Percentiles rank a stretch among this genome's conserved stretches.
Evolutionary conservation across 2,888 invertebrate genomes (phyloP).

Genomic region (Ophion obscuratus): DNA sequence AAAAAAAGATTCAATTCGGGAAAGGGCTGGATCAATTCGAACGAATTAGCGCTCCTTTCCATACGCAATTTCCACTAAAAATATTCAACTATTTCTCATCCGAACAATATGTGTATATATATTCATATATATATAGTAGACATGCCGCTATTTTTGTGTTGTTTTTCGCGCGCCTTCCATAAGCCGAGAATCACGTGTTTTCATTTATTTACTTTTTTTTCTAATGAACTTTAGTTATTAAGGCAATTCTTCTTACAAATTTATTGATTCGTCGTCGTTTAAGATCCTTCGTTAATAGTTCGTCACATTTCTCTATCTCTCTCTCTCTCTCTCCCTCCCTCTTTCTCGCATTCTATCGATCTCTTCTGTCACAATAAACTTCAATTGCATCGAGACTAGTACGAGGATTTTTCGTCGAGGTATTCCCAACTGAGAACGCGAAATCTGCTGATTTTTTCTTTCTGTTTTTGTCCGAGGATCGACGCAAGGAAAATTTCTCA

Average conservation of each 20-base stretch:
- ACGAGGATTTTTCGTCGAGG: constrained; percentile 33
- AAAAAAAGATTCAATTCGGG: neutral
- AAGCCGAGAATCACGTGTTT: constrained; percentile 39
- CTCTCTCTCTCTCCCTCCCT: neutral
- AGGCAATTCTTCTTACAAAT: constrained; percentile 79
- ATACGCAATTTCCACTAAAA: neutral
- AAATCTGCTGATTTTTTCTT: constrained; percentile 29
- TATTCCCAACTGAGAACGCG: constrained; percentile 44
- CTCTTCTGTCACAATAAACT: neutral
- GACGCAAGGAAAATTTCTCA: constrained; percentile 48
- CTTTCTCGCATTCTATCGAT: constrained; percentile 23
- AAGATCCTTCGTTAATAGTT: constrained; percentile 27
- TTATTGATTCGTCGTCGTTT: constrained; percentile 69
- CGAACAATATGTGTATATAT: constrained; percentile 2
- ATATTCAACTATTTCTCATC: constrained; percentile 17
- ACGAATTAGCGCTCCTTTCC: no score
- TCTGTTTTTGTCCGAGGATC: constrained; percentile 28
- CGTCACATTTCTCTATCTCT: constrained; percentile 16
- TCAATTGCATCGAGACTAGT: constrained; percentile 1
- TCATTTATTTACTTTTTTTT: constrained; percentile 49
- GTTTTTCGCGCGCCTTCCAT: constrained; percentile 8
- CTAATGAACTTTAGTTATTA: constrained; percentile 76
- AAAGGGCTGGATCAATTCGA: no score
- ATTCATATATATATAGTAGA: neutral
- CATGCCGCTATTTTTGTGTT: constrained; percentile 7